phyloP scores from a whole-genome alignment of 2,113 vertebrate species.

The Pedionomus torquatus region DNA sequence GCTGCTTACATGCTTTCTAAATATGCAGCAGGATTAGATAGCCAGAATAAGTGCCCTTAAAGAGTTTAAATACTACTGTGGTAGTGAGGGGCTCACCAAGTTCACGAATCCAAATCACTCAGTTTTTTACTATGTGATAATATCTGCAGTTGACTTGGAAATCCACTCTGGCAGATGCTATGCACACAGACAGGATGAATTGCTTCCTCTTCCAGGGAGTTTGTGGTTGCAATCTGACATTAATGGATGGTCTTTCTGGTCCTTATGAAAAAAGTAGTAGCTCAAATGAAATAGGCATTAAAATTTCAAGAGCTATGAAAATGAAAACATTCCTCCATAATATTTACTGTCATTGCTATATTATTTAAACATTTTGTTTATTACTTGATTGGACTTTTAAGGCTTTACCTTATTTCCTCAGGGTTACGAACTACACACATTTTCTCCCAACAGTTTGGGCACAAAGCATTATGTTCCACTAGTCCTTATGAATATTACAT shows the following conservation, averaged over 20 bases:
- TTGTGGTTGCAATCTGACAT: neutral
- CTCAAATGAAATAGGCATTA: slow-evolving; percentile 17
- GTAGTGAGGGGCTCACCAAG: neutral
- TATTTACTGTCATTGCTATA: neutral
- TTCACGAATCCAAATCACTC: neutral
- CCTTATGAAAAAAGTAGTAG: neutral
- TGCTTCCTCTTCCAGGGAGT: neutral
- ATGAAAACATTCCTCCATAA: neutral
- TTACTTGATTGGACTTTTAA: neutral
- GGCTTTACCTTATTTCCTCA: neutral
- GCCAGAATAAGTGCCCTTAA: neutral
- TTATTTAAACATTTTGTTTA: slow-evolving; percentile 18
- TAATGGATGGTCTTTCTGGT: neutral
- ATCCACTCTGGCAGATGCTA: neutral
- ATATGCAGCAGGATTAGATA: neutral
- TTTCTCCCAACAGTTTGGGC: neutral
- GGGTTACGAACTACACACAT: neutral
- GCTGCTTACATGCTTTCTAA: neutral
- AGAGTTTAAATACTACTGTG: neutral
- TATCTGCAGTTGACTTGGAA: neutral
- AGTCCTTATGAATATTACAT: neutral
- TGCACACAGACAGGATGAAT: neutral
- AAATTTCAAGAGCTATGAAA: slow-evolving; percentile 25
- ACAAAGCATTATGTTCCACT: neutral
- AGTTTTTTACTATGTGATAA: neutral